phyloP scores from a whole-genome alignment of 2,797 vertebrate species.

The Eutrigla gurnardus region DNA sequence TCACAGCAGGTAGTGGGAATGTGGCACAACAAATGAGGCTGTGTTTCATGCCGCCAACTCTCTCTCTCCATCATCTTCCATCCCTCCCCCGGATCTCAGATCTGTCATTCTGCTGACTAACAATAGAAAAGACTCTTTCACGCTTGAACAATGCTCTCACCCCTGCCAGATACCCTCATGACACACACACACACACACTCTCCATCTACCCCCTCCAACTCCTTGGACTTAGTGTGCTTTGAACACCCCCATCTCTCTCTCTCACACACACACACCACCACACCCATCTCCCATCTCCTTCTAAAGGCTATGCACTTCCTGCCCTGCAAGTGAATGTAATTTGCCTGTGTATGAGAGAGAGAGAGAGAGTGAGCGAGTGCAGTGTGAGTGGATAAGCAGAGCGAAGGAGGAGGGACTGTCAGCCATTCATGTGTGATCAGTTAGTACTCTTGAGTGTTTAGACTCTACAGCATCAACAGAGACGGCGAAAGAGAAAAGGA shows the following conservation, averaged over 20 bases:
- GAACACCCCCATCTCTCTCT: conserved; percentile 5
- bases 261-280: conserved; percentile 7
- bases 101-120: conserved; percentile 65
- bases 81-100: conserved; percentile 45
- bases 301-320: conserved; percentile 30
- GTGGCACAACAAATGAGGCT: conserved; percentile 61
- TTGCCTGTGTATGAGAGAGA: conserved; percentile 4
- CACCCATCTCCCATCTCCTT: conserved; percentile 23
- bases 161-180: conserved; percentile 52
- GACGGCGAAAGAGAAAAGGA: conserved; percentile 8
- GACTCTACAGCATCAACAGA: conserved; percentile 47
- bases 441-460: conserved; percentile 44
- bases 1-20: conserved; percentile 71
- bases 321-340: conserved; percentile 54
- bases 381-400: conserved; percentile 47
- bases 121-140: conserved; percentile 73
- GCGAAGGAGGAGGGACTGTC: conserved; percentile 67
- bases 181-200: conserved; percentile 32
- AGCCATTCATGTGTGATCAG: conserved; percentile 56
- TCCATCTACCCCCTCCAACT: conserved; percentile 28
- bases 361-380: conserved; percentile 33
- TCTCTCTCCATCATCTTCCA: conserved; percentile 49
- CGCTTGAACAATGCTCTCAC: conserved; percentile 64
- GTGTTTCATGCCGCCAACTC: conserved; percentile 59
- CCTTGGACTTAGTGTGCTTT: conserved; percentile 18